Conservation (phyloP, 2,113 vertebrate species). For the Cavia porcellus region DNA sequence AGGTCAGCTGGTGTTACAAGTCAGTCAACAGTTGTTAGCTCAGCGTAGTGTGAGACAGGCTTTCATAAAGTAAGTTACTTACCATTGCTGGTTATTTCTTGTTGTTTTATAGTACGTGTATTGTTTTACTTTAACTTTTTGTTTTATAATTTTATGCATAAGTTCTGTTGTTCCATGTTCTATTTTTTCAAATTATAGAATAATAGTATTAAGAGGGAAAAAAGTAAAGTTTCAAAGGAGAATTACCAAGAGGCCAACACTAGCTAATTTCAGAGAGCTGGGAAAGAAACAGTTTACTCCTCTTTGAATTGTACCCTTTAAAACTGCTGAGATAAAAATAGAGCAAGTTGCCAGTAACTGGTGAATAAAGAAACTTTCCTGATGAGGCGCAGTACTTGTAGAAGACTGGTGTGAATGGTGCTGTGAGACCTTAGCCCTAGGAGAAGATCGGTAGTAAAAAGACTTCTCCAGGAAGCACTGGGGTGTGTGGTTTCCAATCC, state of each 20-base stretch:
- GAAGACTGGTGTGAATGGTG: background rate
- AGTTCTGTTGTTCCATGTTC: background rate
- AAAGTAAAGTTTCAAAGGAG: background rate
- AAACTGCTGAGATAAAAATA: background rate
- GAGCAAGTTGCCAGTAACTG: background rate
- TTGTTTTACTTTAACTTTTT: constrained; percentile 30
- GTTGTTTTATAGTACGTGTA: background rate
- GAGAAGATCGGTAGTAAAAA: background rate
- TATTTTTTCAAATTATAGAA: constrained; percentile 27
- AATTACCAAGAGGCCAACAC: background rate
- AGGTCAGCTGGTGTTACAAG: no score
- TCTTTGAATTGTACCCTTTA: constrained; percentile 26
- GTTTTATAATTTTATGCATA: background rate
- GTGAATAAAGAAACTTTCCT: background rate
- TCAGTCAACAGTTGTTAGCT: no score
- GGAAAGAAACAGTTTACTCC: background rate
- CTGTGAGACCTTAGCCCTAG: background rate
- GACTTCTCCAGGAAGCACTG: no score
- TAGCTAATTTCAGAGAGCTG: background rate
- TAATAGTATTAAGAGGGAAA: background rate
- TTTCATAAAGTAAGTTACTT: background rate
- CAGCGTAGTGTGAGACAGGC: no score
- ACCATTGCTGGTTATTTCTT: background rate
- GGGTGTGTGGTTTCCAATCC: background rate
- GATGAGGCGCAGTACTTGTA: background rate